Evolutionary conservation across 2,888 invertebrate genomes (phyloP).

Genomic region (Pachycephus smyrnensis): DNA sequence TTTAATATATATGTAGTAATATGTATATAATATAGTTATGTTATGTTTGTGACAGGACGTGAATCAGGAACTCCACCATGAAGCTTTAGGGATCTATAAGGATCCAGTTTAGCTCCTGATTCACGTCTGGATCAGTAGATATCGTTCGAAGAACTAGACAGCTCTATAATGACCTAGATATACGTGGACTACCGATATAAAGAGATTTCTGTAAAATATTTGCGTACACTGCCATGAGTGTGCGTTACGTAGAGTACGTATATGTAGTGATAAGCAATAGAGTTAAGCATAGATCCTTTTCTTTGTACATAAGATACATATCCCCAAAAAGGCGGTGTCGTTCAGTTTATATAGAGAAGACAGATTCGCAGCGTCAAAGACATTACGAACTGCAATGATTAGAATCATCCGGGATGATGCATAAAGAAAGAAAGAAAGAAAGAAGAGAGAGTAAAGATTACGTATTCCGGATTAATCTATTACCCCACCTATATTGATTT

Average conservation of each 20-base stretch:
- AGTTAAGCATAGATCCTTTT: conserved; percentile 32
- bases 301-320: conserved; percentile 66
- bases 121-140: conserved; percentile 9
- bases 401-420: conserved; percentile 17
- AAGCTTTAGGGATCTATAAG: not conserved
- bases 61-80: not conserved
- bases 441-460: conserved; percentile 12
- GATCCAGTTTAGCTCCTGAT: not conserved
- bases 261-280: conserved; percentile 30
- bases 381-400: conserved; percentile 27
- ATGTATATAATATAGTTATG: conserved; percentile 18
- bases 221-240: conserved; percentile 11
- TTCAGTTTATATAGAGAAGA: conserved; percentile 53
- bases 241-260: conserved; percentile 24
- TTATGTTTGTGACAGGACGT: not conserved
- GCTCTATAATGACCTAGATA: conserved; percentile 14
- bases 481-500: conserved; percentile 52
- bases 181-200: conserved; percentile 12
- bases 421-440: conserved; percentile 10
- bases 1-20: conserved; percentile 21
- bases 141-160: conserved; percentile 3
- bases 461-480: conserved; percentile 39
- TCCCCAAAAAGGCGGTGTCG: conserved; percentile 51
- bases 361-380: conserved; percentile 42
- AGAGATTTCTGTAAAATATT: conserved; percentile 22